phyloP scores from a whole-genome alignment of 1,140 invertebrate species.

The Drosophila aff. region DNA sequence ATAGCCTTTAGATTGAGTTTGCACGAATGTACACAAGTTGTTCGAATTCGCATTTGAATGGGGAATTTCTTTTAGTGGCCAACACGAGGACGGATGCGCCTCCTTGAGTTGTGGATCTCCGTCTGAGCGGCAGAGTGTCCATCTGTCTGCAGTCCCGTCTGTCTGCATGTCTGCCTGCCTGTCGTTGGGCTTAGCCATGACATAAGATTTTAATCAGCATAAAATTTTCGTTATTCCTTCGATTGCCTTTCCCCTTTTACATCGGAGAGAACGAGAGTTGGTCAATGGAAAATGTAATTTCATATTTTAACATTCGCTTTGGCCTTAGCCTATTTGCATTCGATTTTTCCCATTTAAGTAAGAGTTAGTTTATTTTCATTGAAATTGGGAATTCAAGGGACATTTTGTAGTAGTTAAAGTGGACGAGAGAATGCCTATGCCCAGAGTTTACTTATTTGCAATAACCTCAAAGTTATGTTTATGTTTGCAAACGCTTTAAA shows the following conservation, averaged over 20 bases:
- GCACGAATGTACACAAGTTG: slow-evolving; percentile 65
- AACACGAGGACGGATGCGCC: slow-evolving; percentile 55
- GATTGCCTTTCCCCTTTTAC: slow-evolving; percentile 34
- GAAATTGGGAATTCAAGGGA: background rate
- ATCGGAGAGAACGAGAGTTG: slow-evolving; percentile 5
- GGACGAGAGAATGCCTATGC: background rate
- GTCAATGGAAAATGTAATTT: slow-evolving; percentile 47
- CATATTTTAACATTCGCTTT: slow-evolving; percentile 46
- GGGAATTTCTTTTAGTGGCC: slow-evolving; percentile 72
- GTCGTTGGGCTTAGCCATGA: slow-evolving; percentile 55
- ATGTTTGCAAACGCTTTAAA: background rate
- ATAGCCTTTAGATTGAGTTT: slow-evolving; percentile 81
- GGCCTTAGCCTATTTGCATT: slow-evolving; percentile 19
- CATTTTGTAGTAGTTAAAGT: background rate
- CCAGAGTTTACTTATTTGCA: background rate
- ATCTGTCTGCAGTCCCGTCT: slow-evolving; percentile 11
- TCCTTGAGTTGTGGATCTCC: slow-evolving; percentile 42
- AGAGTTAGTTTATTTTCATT: slow-evolving; percentile 1
- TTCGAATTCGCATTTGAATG: slow-evolving; percentile 72
- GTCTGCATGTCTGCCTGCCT: slow-evolving; percentile 14
- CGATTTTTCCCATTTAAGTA: slow-evolving; percentile 1
- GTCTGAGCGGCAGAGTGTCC: slow-evolving; percentile 13
- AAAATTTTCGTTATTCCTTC: slow-evolving; percentile 65
- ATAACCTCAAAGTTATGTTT: background rate
- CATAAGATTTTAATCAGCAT: slow-evolving; percentile 80